These are phyloP conservation scores for Montifringilla adamsi DNA, from an alignment of 2,113 vertebrate species.

Conservation along the genomic window DNA sequence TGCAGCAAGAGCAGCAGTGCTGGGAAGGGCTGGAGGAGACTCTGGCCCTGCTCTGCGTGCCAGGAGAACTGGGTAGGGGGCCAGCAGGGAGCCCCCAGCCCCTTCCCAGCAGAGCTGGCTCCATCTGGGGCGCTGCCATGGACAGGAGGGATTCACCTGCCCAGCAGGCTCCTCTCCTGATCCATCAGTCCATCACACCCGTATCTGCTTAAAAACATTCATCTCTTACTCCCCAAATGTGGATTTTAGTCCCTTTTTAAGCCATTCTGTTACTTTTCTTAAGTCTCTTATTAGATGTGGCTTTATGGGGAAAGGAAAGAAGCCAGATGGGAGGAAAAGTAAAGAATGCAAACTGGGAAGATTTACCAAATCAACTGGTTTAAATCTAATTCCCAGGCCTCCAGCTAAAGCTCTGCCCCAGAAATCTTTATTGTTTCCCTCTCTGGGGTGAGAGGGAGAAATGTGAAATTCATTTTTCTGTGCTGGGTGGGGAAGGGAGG, in stretches of 20 bases:
- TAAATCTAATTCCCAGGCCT: background rate
- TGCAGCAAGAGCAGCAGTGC: background rate
- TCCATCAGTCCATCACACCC: background rate
- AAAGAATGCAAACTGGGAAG: background rate
- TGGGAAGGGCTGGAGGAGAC: background rate
- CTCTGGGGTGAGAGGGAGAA: background rate
- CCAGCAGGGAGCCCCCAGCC: background rate
- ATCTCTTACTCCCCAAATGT: background rate
- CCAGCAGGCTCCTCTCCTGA: background rate
- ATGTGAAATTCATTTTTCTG: background rate
- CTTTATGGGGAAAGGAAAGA: background rate
- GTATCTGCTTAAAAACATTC: background rate
- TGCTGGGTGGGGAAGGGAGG: background rate
- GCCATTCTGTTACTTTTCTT: background rate
- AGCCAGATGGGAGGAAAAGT: background rate
- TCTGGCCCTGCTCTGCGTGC: background rate
- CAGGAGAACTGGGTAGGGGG: accelerated
- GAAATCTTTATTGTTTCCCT: background rate
- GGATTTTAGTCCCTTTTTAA: background rate
- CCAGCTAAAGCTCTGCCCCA: background rate
- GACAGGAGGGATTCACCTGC: background rate
- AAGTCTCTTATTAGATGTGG: background rate
- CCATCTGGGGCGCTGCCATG: background rate
- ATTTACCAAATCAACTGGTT: background rate
- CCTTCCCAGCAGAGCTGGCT: background rate